Conservation (phyloP, 2,888 invertebrate species). For the Hypolimnas misippus region DNA sequence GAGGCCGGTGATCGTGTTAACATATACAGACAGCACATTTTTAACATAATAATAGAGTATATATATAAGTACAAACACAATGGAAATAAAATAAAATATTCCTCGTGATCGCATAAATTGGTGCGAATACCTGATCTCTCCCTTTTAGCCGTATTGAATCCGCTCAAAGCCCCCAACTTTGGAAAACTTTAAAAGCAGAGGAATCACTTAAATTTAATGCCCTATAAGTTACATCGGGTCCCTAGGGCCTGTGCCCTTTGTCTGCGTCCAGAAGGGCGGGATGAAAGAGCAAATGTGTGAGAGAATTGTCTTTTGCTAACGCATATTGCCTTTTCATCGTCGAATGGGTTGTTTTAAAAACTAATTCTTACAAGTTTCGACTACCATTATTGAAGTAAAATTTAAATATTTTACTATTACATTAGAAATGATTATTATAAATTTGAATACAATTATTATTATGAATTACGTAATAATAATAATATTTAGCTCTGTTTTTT, state of each 20-base stretch:
- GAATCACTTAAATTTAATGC: constrained; percentile 81
- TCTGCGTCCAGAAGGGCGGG: constrained; percentile 57
- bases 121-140: constrained; percentile 26
- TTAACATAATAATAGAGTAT: no score
- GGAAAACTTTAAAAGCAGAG: constrained; percentile 66
- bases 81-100: constrained; percentile 24
- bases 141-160: constrained; percentile 35
- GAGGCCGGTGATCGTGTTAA: no score
- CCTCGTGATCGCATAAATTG: constrained; percentile 14
- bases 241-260: constrained; percentile 65
- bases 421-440: no score
- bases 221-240: constrained; percentile 67
- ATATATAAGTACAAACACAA: neutral
- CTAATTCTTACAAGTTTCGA: constrained; percentile 7
- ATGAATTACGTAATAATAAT: neutral
- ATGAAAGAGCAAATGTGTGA: constrained; percentile 59
- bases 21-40: no score
- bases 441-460: no score
- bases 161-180: constrained; percentile 43
- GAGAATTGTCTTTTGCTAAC: constrained; percentile 46
- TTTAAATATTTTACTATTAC: neutral
- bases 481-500: no score
- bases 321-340: constrained; percentile 36
- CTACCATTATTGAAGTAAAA: neutral
- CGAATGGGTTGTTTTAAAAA: constrained; percentile 30